Evolutionary conservation across 2,888 invertebrate genomes (phyloP).

Genomic region (Chrysolina haemoptera): DNA sequence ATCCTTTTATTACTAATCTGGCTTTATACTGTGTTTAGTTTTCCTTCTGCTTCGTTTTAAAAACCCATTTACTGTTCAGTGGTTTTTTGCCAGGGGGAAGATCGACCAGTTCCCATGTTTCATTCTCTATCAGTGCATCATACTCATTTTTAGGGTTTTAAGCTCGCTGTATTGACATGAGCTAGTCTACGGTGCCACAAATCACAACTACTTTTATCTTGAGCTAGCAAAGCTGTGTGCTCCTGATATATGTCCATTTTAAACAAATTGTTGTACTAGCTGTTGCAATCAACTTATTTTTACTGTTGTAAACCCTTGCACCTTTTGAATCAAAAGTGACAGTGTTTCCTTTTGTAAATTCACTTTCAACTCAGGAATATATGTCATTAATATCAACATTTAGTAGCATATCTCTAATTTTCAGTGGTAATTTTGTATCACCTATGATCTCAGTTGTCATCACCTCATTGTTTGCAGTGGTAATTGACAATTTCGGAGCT

Average conservation of each 20-base stretch:
- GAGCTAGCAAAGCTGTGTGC: neutral
- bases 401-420: slow-evolving; percentile 1
- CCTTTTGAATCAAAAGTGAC: slow-evolving; percentile 16
- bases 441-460: neutral
- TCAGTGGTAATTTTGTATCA: neutral
- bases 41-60: neutral
- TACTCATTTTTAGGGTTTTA: neutral
- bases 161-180: neutral
- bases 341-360: slow-evolving; percentile 21
- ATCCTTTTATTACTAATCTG: neutral
- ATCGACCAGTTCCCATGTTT: neutral
- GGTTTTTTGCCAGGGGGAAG: neutral
- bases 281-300: slow-evolving; percentile 20
- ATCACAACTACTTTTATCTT: neutral
- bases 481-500: slow-evolving; percentile 1
- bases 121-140: neutral
- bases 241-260: neutral
- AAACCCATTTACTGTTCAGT: neutral
- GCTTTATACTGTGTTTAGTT: neutral
- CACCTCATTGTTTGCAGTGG: neutral
- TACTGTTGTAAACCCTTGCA: slow-evolving; percentile 8
- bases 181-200: slow-evolving; percentile 1
- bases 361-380: slow-evolving; percentile 8
- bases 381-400: slow-evolving; percentile 18
- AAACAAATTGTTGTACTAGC: neutral